Conservation (phyloP, 1,140 invertebrate species). For the Helicoverpa armigera region DNA sequence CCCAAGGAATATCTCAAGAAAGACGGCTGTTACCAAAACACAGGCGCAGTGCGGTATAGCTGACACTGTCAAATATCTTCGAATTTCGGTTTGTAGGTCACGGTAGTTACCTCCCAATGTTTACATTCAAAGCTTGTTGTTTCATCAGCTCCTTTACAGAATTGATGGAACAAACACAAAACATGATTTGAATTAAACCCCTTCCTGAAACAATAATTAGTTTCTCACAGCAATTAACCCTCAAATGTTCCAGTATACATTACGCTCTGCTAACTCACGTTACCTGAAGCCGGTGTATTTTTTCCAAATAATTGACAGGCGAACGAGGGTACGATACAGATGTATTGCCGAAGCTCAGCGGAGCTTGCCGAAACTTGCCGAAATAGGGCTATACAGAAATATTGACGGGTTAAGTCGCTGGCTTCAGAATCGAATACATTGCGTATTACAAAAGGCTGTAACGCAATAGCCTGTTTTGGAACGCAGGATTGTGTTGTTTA, state of each 20-base stretch:
- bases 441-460: background rate
- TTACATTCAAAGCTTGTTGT: too few species aligned
- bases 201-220: constrained; percentile 3
- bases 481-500: background rate
- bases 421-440: constrained; percentile 3
- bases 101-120: too few species aligned
- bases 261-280: constrained; percentile 56
- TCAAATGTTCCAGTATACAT: constrained; percentile 22
- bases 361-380: constrained; percentile 13
- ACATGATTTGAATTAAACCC: background rate
- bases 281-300: constrained; percentile 59
- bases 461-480: background rate
- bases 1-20: too few species aligned
- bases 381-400: constrained; percentile 20
- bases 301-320: constrained; percentile 74
- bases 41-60: too few species aligned
- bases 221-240: constrained; percentile 23
- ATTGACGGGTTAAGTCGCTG: constrained; percentile 37
- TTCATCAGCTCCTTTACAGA: background rate
- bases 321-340: constrained; percentile 67
- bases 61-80: too few species aligned
- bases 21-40: too few species aligned
- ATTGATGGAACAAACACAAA: constrained; percentile 2
- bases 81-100: too few species aligned
- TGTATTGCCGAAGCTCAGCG: constrained; percentile 22